Base-by-base conservation (phyloP, 2,888 invertebrate genomes). In the Pyralis farinalis region DNA sequence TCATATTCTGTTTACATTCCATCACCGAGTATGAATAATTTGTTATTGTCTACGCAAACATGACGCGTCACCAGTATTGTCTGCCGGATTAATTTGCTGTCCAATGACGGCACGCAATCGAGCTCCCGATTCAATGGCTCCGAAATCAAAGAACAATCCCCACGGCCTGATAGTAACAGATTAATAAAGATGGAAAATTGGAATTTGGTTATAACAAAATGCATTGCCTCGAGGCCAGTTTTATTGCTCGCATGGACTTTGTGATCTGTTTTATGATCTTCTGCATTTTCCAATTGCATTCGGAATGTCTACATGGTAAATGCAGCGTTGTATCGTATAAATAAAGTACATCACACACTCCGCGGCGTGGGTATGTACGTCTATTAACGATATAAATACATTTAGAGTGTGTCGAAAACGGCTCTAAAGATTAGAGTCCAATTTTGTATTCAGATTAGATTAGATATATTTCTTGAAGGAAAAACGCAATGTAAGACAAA, bases 1-100 rank as follows among this genome's bases (percentile, higher is more conserved):
- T 88, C 87, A 88, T 85, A 84, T 85, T 86, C 83, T 88, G 88
- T 88, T 87, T 88, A 86, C 86, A 87, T 88, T 88, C 82, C 87
- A 88, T 88, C 87, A 81, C 66, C 63, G 79, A 74, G 80, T 80
- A 86, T 88, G 88, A 87, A 88, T 88, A 86, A 88, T 88, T 86
- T 83, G 86, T 82, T 87, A 85, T 86, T 84, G 85, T 86, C 84
- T 81, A 70, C 55, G 71, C 78, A 84, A 85, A 86, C 80, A 83
- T 62, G 67, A 66, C 60, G 65, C 75, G 79, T 79, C 78, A 80
- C 72, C 71, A 75, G 71, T 56, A 87, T 87, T 87, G 87, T 87
- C 80, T 74, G 67, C 58, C 54, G 71, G 77, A 85, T 85, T 86
- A 81, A 86, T 86, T 80, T 75, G 72, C 71, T 58, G 73, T 75